Conservation (phyloP, 2,797 vertebrate genomes). For the Epinephelus awoara region DNA sequence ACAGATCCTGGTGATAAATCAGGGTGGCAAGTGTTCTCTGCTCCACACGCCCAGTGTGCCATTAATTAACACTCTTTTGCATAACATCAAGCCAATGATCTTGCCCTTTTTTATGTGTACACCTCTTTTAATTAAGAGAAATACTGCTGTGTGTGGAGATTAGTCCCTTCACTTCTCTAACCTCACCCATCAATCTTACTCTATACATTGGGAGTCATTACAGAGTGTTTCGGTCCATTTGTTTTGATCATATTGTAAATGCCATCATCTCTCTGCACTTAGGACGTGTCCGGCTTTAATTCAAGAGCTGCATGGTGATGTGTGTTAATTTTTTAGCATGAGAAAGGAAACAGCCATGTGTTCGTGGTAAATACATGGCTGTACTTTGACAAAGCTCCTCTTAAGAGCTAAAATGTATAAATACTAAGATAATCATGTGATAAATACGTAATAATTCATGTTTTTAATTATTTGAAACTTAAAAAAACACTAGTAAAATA, state of each 20-base stretch:
- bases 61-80: slow-evolving; percentile 59
- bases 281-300: slow-evolving; percentile 18
- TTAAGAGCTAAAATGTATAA: background rate
- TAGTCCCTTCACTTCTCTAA: slow-evolving; percentile 51
- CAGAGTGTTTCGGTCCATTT: slow-evolving; percentile 57
- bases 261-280: slow-evolving; percentile 38
- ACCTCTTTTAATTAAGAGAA: slow-evolving; percentile 63
- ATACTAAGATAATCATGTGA: background rate
- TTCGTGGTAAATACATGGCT: background rate
- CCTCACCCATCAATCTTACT: slow-evolving; percentile 63
- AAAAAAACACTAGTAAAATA: background rate
- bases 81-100: slow-evolving; percentile 47
- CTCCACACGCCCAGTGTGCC: slow-evolving; percentile 26
- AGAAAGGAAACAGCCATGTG: background rate
- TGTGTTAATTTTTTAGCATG: background rate
- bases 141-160: slow-evolving; percentile 51
- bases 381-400: background rate
- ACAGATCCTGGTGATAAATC: slow-evolving; percentile 53
- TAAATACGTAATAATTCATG: background rate
- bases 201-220: slow-evolving; percentile 44
- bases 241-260: slow-evolving; percentile 59
- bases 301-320: slow-evolving; percentile 21
- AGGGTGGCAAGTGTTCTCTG: slow-evolving; percentile 7
- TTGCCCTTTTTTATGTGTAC: slow-evolving; percentile 46
- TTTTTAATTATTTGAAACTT: background rate